These are phyloP conservation scores for Drosophila sucinea DNA, from an alignment of 1,140 invertebrate species.

Conservation along the genomic window DNA sequence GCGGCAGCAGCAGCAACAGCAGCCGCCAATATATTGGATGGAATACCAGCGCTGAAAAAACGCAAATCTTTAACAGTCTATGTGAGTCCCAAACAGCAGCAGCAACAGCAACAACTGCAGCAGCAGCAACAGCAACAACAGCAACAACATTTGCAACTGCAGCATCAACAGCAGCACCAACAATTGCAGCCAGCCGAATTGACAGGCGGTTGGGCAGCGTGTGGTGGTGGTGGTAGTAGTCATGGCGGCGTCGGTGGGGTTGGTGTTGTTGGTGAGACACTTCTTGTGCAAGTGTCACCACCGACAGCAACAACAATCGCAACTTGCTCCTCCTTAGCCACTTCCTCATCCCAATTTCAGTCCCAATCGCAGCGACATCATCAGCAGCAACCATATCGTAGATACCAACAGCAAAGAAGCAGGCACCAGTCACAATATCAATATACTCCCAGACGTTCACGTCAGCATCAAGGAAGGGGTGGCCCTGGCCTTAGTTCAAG, in stretches of 20 bases:
- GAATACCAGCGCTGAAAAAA: slow-evolving; percentile 80
- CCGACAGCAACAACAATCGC: slow-evolving; percentile 49
- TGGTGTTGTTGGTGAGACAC: slow-evolving; percentile 53
- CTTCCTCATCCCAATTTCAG: slow-evolving; percentile 22
- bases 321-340: slow-evolving; percentile 29
- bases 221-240: slow-evolving; percentile 44
- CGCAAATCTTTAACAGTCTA: slow-evolving; percentile 83
- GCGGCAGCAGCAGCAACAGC: slow-evolving; percentile 43
- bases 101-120: slow-evolving; percentile 54
- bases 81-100: slow-evolving; percentile 82
- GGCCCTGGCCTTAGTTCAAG: slow-evolving; percentile 35
- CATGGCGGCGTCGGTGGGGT: slow-evolving; percentile 38
- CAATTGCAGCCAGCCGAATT: slow-evolving; percentile 30
- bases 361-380: slow-evolving; percentile 46
- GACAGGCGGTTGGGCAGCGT: slow-evolving; percentile 20
- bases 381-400: slow-evolving; percentile 35
- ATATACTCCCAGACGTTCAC: slow-evolving; percentile 33
- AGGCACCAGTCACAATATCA: slow-evolving; percentile 32
- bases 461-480: slow-evolving; percentile 49
- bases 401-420: slow-evolving; percentile 50
- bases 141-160: slow-evolving; percentile 35
- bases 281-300: slow-evolving; percentile 58
- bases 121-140: slow-evolving; percentile 35
- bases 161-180: slow-evolving; percentile 40
- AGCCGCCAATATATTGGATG: slow-evolving; percentile 74